Conservation (phyloP, 2,888 invertebrate genomes). For the Theretra japonica region DNA sequence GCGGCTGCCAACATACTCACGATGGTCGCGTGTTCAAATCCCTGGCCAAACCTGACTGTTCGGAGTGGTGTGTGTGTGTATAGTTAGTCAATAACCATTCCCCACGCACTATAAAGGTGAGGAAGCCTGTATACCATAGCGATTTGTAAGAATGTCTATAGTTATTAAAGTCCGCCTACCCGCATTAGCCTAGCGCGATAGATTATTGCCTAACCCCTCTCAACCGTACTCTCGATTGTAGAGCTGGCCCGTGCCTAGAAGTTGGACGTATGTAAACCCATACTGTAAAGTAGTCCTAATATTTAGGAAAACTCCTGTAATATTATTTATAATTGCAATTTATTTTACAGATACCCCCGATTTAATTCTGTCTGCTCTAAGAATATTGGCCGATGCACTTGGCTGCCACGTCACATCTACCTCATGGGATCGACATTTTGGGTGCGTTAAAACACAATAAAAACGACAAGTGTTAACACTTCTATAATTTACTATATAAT, state of each 20-base stretch:
- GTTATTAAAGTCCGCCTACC: too few species aligned
- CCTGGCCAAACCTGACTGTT: not conserved
- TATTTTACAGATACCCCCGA: conserved; percentile 85
- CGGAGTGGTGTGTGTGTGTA: too few species aligned
- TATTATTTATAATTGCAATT: not conserved
- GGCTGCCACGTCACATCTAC: conserved; percentile 92
- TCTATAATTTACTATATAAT: not conserved
- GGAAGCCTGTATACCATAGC: too few species aligned
- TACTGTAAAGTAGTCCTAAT: not conserved
- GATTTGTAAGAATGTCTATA: too few species aligned
- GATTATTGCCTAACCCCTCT: too few species aligned
- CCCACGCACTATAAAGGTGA: too few species aligned
- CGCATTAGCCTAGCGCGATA: too few species aligned
- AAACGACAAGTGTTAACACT: not conserved
- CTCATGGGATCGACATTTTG: conserved; percentile 90
- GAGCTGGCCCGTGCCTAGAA: too few species aligned
- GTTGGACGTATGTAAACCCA: too few species aligned
- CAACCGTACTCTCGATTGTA: too few species aligned
- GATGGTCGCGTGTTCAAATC: conserved; percentile 26
- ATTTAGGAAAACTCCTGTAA: not conserved
- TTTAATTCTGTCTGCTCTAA: conserved; percentile 88
- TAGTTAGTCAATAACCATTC: too few species aligned
- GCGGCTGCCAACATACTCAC: too few species aligned
- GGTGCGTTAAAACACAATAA: conserved; percentile 52
- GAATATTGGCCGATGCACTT: conserved; percentile 90